phyloP scores from a whole-genome alignment of 2,797 vertebrate species.

The Fistularia commersonii region DNA sequence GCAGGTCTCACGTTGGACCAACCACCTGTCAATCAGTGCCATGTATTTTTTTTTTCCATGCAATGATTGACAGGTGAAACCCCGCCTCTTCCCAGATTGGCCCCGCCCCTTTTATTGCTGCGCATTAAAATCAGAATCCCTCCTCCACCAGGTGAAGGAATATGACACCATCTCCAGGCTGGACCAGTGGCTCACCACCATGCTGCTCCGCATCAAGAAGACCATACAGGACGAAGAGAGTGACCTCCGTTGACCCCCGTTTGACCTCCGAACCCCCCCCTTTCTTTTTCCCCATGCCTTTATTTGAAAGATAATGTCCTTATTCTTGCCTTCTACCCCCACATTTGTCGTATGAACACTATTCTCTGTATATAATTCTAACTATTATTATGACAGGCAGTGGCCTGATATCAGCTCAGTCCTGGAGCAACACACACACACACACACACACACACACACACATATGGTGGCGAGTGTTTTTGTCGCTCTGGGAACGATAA shows the following conservation, averaged over 20 bases:
- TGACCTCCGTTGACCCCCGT: slow-evolving; percentile 79
- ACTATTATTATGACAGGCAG: slow-evolving; percentile 25
- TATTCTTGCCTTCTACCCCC: slow-evolving; percentile 23
- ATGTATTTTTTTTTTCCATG: too few relatives aligned
- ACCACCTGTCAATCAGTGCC: too few relatives aligned
- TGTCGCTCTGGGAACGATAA: too few relatives aligned
- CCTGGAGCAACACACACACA: too few relatives aligned
- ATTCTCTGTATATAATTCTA: slow-evolving; percentile 23
- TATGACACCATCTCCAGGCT: slow-evolving; percentile 87
- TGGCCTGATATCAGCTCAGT: slow-evolving; percentile 14
- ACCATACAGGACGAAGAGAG: slow-evolving; percentile 88
- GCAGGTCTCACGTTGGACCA: too few relatives aligned
- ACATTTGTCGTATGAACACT: slow-evolving; percentile 45
- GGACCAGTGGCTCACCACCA: slow-evolving; percentile 95
- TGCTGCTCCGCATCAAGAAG: slow-evolving; percentile 93
- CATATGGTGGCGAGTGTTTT: too few relatives aligned
- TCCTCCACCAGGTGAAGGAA: slow-evolving; percentile 84
- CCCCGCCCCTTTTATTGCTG: too few relatives aligned
- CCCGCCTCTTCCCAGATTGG: too few relatives aligned
- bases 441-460: too few relatives aligned
- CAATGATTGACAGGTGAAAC: too few relatives aligned
- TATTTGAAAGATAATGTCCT: too few relatives aligned
- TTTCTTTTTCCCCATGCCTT: slow-evolving; percentile 21
- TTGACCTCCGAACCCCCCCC: background rate
- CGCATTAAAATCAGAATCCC: too few relatives aligned